A percentile compares a stretch with the other conserved stretches of the same genome.
These are phyloP conservation scores for Pempheris klunzingeri DNA, from an alignment of 2,797 vertebrate species.

Conservation along the genomic window DNA sequence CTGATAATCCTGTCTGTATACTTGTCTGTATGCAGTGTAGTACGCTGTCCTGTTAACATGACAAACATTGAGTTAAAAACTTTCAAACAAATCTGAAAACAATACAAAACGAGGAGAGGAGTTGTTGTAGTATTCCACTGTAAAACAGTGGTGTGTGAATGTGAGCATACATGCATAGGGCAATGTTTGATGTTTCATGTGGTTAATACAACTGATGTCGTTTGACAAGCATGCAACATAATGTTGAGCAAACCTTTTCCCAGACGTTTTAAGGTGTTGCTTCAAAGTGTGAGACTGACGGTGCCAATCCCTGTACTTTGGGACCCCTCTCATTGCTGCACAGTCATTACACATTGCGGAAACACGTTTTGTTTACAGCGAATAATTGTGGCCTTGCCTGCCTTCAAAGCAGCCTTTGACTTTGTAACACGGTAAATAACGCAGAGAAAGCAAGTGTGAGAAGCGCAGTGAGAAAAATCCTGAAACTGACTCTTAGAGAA, in stretches of 20 bases:
- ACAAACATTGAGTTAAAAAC: constrained; percentile 30
- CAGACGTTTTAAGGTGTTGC: constrained; percentile 61
- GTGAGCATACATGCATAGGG: not conserved
- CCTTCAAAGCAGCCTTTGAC: constrained; percentile 80
- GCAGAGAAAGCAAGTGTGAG: constrained; percentile 64
- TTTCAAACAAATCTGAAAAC: not conserved
- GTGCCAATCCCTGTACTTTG: constrained; percentile 80
- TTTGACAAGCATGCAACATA: constrained; percentile 54
- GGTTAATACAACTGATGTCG: constrained; percentile 45
- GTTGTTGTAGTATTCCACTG: not conserved
- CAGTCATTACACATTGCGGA: constrained; percentile 72
- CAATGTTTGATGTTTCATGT: constrained; percentile 4
- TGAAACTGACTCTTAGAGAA: constrained; percentile 19
- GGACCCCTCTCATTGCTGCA: constrained; percentile 69
- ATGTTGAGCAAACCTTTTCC: constrained; percentile 58
- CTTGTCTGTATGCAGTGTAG: constrained; percentile 89
- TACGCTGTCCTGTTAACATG: constrained; percentile 87
- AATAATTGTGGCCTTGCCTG: constrained; percentile 82
- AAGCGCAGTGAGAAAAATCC: constrained; percentile 46
- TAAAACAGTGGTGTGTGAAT: not conserved
- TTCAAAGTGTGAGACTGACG: constrained; percentile 59
- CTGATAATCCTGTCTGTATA: constrained; percentile 86
- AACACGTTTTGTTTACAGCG: constrained; percentile 75
- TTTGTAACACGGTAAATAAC: constrained; percentile 62
- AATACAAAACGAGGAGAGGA: not conserved